Evolutionary conservation across 1,140 invertebrate species (phyloP).

Genomic region (Chelonus insularis): DNA sequence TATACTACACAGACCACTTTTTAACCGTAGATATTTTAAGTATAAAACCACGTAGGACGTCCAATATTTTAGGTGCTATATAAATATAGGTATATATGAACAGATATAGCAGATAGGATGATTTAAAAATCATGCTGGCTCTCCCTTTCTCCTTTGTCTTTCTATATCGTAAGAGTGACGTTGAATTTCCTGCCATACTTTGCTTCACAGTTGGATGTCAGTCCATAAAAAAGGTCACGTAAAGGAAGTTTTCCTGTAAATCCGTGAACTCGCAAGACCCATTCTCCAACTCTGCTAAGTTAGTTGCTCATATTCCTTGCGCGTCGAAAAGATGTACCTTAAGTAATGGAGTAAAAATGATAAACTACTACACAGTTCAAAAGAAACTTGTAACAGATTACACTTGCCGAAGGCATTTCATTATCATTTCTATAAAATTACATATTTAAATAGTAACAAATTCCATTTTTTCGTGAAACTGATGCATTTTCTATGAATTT

Average conservation of each 20-base stretch:
- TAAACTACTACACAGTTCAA: slow-evolving; percentile 5
- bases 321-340: slow-evolving; percentile 37
- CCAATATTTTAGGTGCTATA: too few species aligned
- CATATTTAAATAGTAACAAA: too few species aligned
- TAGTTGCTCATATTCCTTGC: slow-evolving; percentile 37
- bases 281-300: slow-evolving; percentile 22
- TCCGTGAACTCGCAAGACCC: slow-evolving; percentile 32
- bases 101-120: too few species aligned
- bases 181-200: slow-evolving; percentile 27
- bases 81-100: too few species aligned
- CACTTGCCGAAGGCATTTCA: slow-evolving; percentile 17
- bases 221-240: slow-evolving; percentile 30
- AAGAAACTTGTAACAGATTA: slow-evolving; percentile 19
- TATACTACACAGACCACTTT: too few species aligned
- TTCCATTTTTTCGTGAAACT: too few species aligned
- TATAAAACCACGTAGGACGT: too few species aligned
- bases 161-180: slow-evolving; percentile 10
- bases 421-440: not conserved
- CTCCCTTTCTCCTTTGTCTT: too few species aligned
- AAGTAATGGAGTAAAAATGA: slow-evolving; percentile 25
- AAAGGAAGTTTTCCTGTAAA: slow-evolving; percentile 34
- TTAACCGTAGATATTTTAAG: too few species aligned
- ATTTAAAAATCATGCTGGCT: too few species aligned
- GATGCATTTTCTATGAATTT: too few species aligned
- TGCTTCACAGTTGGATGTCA: slow-evolving; percentile 8